Base-by-base conservation (phyloP, 1,140 invertebrate genomes). In the Drosophila ercepeae region DNA sequence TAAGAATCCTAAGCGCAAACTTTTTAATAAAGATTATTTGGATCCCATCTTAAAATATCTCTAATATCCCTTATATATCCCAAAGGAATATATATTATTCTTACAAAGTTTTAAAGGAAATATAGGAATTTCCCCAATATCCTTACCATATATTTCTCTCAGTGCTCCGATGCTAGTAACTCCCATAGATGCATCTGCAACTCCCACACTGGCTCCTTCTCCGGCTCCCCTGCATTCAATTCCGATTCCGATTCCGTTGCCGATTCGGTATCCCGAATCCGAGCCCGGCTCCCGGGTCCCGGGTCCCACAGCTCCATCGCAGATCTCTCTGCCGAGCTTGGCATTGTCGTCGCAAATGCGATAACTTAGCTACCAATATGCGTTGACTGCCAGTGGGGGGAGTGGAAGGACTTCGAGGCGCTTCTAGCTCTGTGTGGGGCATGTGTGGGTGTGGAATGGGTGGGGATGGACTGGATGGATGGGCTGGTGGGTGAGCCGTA, bases 341-440 rank as follows among this genome's bases (percentile, higher is more conserved):
- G 83, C 83, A 88, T 89, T 88, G 82, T 88, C 88, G 82, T 88
- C 82, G 78, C 83, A 88, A 88, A 88, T 88, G 82, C 83, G 82
- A 88, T 88, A 88, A 88, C 82, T 88, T 88, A 88, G 82, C 82
- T 89, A 82, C 83, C 82, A 88, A 88, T 88, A 89, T 82, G 82
- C 81, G 81, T 81, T 86, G 81, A 86, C 82, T 86, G 81, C 75
- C 79, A 75, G 54, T 21, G 48, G 48, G 29, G 46, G 23, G 46
- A 44, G 48, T 21, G 39, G 55, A 13, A 55, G 44, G 36, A 39
- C 16, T 16, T 32, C 14, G 36, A 16, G 36, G 16, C 14, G 1
- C 36, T 1, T 16, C 7, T 39, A 60, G 51, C 57, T 51, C 48
- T 52, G 51, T 53, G 29, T 45, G 42, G 21, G 14, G 52, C 52